Percentiles rank a stretch among this genome's conserved stretches.
These are phyloP conservation scores for Brachypteracias leptosomus DNA, from an alignment of 2,113 vertebrate species.

Conservation along the genomic window DNA sequence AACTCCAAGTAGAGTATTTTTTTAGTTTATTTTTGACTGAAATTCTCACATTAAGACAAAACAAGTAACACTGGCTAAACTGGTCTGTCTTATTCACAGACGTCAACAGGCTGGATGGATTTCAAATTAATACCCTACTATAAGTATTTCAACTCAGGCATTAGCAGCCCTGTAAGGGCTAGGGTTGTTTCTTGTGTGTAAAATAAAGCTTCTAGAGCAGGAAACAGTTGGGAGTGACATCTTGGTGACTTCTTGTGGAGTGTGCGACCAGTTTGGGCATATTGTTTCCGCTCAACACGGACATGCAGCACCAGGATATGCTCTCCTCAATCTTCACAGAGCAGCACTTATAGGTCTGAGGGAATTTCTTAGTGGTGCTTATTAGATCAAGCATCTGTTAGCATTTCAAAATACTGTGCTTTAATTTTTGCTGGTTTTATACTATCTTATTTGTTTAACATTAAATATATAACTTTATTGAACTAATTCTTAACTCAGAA, in stretches of 20 bases:
- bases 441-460: not conserved
- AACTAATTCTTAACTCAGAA: not conserved
- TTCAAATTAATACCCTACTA: not conserved
- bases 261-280: not conserved
- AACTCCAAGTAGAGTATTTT: not conserved
- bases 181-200: not conserved
- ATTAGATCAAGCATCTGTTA: not conserved
- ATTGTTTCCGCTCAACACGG: not conserved
- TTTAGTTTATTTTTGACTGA: not conserved
- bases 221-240: not conserved
- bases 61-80: not conserved
- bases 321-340: not conserved
- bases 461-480: not conserved
- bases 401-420: not conserved
- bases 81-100: not conserved
- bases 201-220: not conserved
- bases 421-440: not conserved
- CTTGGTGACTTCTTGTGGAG: not conserved
- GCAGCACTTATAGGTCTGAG: not conserved
- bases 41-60: not conserved
- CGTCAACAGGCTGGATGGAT: not conserved
- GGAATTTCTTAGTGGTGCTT: not conserved
- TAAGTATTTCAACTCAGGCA: not conserved
- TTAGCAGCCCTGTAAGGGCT: not conserved
- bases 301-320: not conserved